Percentiles rank a stretch among this genome's conserved stretches.
phyloP scores from a whole-genome alignment of 2,797 vertebrate genomes.

The Sebastes umbrosus region DNA sequence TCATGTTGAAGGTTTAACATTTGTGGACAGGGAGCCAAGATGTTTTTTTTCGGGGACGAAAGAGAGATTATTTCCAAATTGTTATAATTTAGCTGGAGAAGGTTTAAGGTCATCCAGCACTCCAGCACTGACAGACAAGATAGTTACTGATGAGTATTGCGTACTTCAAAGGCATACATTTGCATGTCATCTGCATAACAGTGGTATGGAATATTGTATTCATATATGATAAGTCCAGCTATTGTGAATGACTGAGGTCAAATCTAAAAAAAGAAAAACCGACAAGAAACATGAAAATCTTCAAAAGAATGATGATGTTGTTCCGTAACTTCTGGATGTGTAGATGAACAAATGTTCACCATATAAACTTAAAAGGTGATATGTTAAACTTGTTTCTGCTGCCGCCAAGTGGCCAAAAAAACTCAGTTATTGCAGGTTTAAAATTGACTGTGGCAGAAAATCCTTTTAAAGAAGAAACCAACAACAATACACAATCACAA shows the following conservation, averaged over 20 bases:
- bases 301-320: not conserved
- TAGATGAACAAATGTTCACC: not conserved
- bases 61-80: not conserved
- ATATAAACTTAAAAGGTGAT: not conserved
- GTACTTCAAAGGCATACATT: not conserved
- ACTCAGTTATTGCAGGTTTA: not conserved
- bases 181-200: not conserved
- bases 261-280: no score
- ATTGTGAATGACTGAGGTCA: no score
- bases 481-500: not conserved
- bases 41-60: not conserved
- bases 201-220: not conserved
- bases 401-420: not conserved
- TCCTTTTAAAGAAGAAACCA: constrained; percentile 9
- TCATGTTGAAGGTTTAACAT: not conserved
- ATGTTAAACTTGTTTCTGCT: not conserved
- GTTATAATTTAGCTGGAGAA: not conserved
- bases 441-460: not conserved
- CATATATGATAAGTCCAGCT: not conserved
- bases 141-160: not conserved
- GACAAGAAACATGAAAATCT: not conserved
- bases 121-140: not conserved
- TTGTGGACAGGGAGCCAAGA: not conserved
- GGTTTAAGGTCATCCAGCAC: not conserved
- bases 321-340: not conserved